These are phyloP conservation scores for Crocuta crocuta DNA, from an alignment of 2,113 vertebrate species.

Conservation along the genomic window DNA sequence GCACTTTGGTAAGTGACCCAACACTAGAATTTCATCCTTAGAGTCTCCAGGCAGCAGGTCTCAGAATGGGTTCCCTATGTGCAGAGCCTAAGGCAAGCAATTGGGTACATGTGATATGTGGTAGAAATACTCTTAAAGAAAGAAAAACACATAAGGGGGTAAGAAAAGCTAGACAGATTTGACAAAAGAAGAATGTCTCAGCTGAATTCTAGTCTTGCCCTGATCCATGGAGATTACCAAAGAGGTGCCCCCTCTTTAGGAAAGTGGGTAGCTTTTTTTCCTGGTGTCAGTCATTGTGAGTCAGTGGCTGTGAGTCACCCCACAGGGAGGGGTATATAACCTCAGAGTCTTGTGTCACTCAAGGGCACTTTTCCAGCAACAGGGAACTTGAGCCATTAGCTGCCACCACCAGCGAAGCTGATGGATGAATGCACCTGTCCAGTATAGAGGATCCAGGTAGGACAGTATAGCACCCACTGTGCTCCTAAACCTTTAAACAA, in stretches of 20 bases:
- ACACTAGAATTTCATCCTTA: neutral
- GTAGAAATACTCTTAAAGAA: neutral
- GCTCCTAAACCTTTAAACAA: neutral
- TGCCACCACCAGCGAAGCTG: neutral
- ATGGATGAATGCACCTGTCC: too few relatives aligned
- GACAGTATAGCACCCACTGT: neutral
- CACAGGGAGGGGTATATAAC: neutral
- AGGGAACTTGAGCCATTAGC: neutral
- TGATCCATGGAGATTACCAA: neutral
- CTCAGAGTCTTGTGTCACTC: neutral
- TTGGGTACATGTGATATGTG: neutral
- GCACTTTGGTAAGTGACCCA: neutral
- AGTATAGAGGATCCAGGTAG: neutral
- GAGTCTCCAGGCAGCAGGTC: neutral
- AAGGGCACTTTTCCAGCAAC: neutral
- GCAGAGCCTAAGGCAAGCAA: neutral
- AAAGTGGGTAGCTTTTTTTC: neutral
- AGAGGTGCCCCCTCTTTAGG: neutral
- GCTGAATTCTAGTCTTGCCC: neutral
- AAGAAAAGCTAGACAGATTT: neutral
- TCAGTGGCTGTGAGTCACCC: neutral
- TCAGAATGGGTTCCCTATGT: neutral
- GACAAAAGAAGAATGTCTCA: neutral
- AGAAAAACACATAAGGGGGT: neutral
- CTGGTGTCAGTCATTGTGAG: neutral